Percentiles rank a stretch among this genome's conserved stretches.
These are phyloP conservation scores for Leiothrix lutea DNA, from an alignment of 2,113 vertebrate species.

Conservation along the genomic window DNA sequence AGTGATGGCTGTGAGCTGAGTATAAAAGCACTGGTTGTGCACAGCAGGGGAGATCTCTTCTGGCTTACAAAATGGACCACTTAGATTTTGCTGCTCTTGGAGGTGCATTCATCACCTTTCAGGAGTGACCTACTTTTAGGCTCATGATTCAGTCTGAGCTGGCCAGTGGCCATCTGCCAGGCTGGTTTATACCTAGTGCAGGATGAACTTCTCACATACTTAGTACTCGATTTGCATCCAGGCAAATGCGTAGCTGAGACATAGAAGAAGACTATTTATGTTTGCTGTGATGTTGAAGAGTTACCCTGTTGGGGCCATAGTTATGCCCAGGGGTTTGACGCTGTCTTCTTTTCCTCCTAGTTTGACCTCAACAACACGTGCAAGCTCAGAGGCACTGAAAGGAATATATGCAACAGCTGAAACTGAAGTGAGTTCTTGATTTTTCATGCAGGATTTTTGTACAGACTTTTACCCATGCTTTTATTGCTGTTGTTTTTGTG, in stretches of 20 bases:
- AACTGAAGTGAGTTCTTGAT: slow-evolving; percentile 81
- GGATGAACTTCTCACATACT: neutral
- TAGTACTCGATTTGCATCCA: neutral
- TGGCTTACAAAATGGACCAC: neutral
- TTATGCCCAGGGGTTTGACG: neutral
- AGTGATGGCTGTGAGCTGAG: neutral
- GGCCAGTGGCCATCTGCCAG: neutral
- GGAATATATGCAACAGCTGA: slow-evolving; percentile 85
- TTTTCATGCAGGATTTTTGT: neutral
- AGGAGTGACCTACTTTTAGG: slow-evolving; percentile 2
- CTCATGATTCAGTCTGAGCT: neutral
- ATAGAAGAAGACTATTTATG: neutral
- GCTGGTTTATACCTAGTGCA: neutral
- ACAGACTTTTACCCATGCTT: neutral
- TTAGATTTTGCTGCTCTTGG: neutral
- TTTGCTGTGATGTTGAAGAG: neutral
- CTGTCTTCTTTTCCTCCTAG: slow-evolving; percentile 65
- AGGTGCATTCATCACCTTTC: neutral
- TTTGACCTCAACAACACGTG: slow-evolving; percentile 91
- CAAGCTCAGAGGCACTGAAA: slow-evolving; percentile 87
- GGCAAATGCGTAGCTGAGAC: neutral
- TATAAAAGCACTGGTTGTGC: neutral
- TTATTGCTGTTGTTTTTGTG: neutral
- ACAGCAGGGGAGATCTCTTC: neutral
- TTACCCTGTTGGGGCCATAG: neutral